Evolutionary conservation across 2,888 invertebrate genomes (phyloP), one percentile per base, ranked within the genome.

Genomic region (Caenorhabditis imperialis): DNA sequence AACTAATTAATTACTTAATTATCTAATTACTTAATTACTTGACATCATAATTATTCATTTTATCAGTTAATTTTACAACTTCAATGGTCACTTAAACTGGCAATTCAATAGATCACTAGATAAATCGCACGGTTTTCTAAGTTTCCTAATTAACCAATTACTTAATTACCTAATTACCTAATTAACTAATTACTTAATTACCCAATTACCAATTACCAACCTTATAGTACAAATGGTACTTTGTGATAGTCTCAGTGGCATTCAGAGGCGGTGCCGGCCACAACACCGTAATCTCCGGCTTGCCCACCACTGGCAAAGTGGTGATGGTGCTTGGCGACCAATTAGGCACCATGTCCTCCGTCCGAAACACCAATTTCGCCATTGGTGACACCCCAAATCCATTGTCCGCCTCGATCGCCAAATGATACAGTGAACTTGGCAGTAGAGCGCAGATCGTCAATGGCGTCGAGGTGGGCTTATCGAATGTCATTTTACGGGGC

Each of bases 371-470:
- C 27, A 76, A 58, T 33, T 77, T 78, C 4, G 76, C 79, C 10
- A 76, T 63, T 3, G 85, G 86, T 30, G 84, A 82, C 23, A 72
- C 78, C 8, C 86, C 86, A 65, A 84, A 85, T 6, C 81, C 79
- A 61, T 84, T 84, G 30, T 84, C 85, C 1, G 81, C 81, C 44
- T 81, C 79, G 14, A 86, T 54, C 14, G 82, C 75, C 14, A 86
- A 53, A 18, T 70, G 55, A 50, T 84, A 86, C 23, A 77, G 78
- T 1, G 81, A 69, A 20, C 55, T 58, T 5, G 79, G 75, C n/a
- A 48, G 50, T 14, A 86, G 69, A 12, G 82, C 82, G 67, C 86
- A 86, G 12, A 75, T 60, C 5, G 70, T 70, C 20, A 75, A 48
- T 22, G 75, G 70, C 14, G 69, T 70, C 0, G 70, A 65, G 18